Conservation (phyloP, 2,888 invertebrate genomes). For the Therioaphis trifolii region DNA sequence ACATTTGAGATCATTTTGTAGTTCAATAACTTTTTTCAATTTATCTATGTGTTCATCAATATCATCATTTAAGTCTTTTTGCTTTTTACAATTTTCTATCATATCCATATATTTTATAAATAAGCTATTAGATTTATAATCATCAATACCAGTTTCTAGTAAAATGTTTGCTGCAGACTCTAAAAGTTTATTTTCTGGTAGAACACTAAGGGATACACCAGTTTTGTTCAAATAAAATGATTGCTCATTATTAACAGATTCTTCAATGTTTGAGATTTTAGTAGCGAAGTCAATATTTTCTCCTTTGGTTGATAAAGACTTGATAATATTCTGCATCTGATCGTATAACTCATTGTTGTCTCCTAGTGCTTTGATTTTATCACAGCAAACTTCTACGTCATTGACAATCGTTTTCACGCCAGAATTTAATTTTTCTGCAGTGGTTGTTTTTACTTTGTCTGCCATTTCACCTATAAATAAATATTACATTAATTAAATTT, state of each 20-base stretch:
- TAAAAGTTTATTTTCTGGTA: conserved; percentile 7
- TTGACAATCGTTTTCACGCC: conserved; percentile 24
- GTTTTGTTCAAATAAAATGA: conserved; percentile 32
- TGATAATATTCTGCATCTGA: not conserved
- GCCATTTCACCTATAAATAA: conserved; percentile 2
- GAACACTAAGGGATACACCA: conserved; percentile 9
- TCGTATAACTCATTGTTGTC: conserved; percentile 31
- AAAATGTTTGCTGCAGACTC: conserved; percentile 27
- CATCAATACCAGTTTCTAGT: conserved; percentile 41
- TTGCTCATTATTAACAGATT: conserved; percentile 16
- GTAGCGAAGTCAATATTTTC: conserved; percentile 28
- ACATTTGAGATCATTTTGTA: conserved; percentile 48
- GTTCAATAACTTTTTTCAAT: conserved; percentile 41
- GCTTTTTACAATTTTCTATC: conserved; percentile 8
- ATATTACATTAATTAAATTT: not conserved
- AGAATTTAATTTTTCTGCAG: conserved; percentile 13
- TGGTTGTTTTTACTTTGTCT: not conserved
- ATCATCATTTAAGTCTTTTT: conserved; percentile 32
- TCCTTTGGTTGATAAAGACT: not conserved
- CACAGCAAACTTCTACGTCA: conserved; percentile 24
- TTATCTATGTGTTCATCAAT: conserved; percentile 50
- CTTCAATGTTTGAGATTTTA: conserved; percentile 14
- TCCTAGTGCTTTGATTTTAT: conserved; percentile 25
- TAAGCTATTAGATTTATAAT: conserved; percentile 26
- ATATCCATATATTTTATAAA: conserved; percentile 48